Evolutionary conservation across 2,113 vertebrate species (phyloP), one percentile per base, ranked within the genome.

Genomic region (Carassius carassius): DNA sequence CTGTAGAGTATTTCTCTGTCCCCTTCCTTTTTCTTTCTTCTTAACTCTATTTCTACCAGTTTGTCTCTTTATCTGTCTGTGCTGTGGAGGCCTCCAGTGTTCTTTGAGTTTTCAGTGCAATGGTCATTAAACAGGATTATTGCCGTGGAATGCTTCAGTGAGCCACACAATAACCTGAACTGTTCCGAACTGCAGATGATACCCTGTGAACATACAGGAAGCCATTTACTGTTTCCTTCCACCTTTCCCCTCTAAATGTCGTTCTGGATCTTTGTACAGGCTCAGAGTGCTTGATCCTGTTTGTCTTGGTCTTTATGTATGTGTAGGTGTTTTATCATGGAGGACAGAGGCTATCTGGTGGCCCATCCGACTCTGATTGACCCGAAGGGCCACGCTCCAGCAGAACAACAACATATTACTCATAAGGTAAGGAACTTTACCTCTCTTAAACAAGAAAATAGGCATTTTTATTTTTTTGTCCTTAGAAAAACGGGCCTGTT

Each of bases 341-440:
- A 99, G 89, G 98, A 99, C 94, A 94, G 97, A 89, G 98, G 98
- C 3, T 99, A 99, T 90, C 95, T 99, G 37, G 97, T 99, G 74
- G 98, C 98, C 9, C 98, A 99, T 65, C 98, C 98, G 0, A 99
- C 98, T 14, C 96, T 99, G 86, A 99, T 99, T n/a, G 98, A 99
- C 91, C 98, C 44, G 99, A 99, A 93, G 98, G 98, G 44, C 49
- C 98, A 99, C 0, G 97, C 97, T 0, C 98, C 98, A 0, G 97
- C 98, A 88, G 98, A 99, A 85, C 98, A 99, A 4, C 98, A 99
- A 90, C 98, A 99, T 92, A 99, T 99, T 81, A 99, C 98, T 0
- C 98, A 99, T 92, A 99, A 99, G 97, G 98, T 99, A 93, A 16
- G 8, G 3, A 12, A 10, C 2, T 47, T 47, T 47, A 47, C 44